These are phyloP conservation scores for Salvelinus alpinus DNA, from an alignment of 2,113 vertebrate genomes.

Conservation along the genomic window DNA sequence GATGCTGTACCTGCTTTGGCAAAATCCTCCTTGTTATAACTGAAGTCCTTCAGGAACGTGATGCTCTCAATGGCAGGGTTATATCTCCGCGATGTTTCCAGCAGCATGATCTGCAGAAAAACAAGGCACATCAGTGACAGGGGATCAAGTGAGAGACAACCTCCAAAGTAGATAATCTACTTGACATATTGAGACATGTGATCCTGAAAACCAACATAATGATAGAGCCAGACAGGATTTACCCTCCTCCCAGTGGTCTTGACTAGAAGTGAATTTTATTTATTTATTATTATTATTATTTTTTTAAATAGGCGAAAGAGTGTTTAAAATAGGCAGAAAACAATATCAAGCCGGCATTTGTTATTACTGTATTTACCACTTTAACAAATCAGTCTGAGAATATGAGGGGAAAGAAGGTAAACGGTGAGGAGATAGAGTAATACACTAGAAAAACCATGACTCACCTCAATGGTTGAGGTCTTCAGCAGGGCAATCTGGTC, in stretches of 20 bases:
- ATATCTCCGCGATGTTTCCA: constrained; percentile 94
- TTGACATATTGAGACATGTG: not conserved
- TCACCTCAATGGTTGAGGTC: constrained; percentile 94
- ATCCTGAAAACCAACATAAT: too few species aligned
- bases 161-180: not conserved
- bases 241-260: too few species aligned
- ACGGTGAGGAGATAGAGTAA: not conserved
- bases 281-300: too few species aligned
- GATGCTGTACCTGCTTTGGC: constrained; percentile 88
- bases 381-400: not conserved
- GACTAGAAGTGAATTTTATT: too few species aligned
- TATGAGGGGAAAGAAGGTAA: not conserved
- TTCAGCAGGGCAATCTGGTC: constrained; percentile 96
- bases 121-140: not conserved
- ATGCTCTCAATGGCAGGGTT: constrained; percentile 93
- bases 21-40: constrained; percentile 96
- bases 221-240: too few species aligned
- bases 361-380: not conserved
- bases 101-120: constrained; percentile 87
- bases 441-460: constrained; percentile 5
- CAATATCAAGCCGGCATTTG: too few species aligned
- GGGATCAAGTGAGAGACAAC: not conserved
- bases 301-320: too few species aligned
- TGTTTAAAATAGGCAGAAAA: too few species aligned
- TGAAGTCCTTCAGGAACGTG: constrained; percentile 95